Evolutionary conservation across 2,888 invertebrate genomes (phyloP), one percentile per base, ranked within the genome.

Genomic region (Nymphalis urticae): DNA sequence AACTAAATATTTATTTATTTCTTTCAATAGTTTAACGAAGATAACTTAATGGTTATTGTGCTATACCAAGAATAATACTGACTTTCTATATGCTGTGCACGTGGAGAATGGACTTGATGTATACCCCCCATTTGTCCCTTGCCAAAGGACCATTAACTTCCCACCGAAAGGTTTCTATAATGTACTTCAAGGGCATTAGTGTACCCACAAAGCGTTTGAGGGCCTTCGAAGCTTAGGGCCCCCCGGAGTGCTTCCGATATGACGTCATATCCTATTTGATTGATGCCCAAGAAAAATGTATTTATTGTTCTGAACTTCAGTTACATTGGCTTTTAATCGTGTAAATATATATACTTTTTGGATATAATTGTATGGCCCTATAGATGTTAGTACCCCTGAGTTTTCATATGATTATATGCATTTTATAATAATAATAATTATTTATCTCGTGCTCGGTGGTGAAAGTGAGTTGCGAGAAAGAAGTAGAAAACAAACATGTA

Each of bases 111-210:
- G 61, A 66, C 71, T 59, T 74, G 74, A 76, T 72, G 69, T 73
- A 75, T 66, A 70, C 66, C 67, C 48, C 59, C 70, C 73, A 76
- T 75, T 74, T 74, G 73, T 73, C 76, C 72, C 73, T 73, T 70
- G 68, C 76, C 70, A 72, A 71, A 79, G 78, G 75, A 79, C 86
- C 85, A 89, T 90, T 90, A 86, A 87, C 83, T 83, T 77, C 79
- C 70, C 77, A 76, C 79, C 80, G 72, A 82, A 85, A 86, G 84
- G 84, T 84, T 84, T 82, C 80, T 83, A 80, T 89, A 87, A 89
- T 86, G 84, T 82, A 77, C 82, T 82, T 81, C 75, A 75, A 80
- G 81, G 77, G 83, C 86, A 87, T 90, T 90, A 88, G 87, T 82
- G 87, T 85, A 81, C 87, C 85, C 81, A 77, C 79, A 79, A 82